Percentiles rank a stretch among this genome's conserved stretches.
phyloP scores from a whole-genome alignment of 2,888 invertebrate species.

The Thymelicus acteon region DNA sequence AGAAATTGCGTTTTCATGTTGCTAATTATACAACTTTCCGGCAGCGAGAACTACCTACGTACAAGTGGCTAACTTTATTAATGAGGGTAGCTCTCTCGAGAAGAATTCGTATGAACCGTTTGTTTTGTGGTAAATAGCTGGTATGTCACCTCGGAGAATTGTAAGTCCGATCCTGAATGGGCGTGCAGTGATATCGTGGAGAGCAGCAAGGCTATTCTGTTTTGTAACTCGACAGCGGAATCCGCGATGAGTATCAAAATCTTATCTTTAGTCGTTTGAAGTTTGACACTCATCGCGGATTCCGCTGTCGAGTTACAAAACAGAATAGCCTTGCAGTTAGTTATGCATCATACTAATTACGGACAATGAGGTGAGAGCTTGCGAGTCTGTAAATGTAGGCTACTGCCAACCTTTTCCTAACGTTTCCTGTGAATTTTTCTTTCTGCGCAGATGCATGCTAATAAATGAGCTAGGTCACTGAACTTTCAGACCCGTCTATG shows the following conservation, averaged over 20 bases:
- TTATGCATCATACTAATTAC: neutral
- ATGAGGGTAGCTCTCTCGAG: slow-evolving; percentile 26
- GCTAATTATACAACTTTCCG: slow-evolving; percentile 63
- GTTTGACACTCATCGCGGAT: too few species aligned
- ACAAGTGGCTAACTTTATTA: slow-evolving; percentile 37
- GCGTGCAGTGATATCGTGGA: neutral
- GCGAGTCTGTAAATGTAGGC: too few species aligned
- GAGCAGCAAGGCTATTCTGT: too few species aligned
- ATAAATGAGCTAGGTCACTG: slow-evolving; percentile 1
- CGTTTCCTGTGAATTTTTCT: neutral
- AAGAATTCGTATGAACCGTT: slow-evolving; percentile 10
- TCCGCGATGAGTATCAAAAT: too few species aligned
- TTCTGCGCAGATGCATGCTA: neutral
- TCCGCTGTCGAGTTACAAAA: too few species aligned
- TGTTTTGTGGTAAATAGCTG: slow-evolving; percentile 6
- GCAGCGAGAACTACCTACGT: slow-evolving; percentile 47
- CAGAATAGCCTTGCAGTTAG: too few species aligned
- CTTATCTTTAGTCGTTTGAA: too few species aligned
- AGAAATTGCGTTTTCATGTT: slow-evolving; percentile 56
- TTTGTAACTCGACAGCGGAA: too few species aligned
- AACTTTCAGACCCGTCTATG: neutral
- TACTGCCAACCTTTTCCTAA: too few species aligned
- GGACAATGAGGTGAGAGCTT: neutral
- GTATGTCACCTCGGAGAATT: neutral
- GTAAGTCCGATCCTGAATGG: neutral